Percentiles rank a stretch among this genome's conserved stretches.
Evolutionary conservation across 1,140 invertebrate genomes (phyloP).

Genomic region (Linepithema humile): DNA sequence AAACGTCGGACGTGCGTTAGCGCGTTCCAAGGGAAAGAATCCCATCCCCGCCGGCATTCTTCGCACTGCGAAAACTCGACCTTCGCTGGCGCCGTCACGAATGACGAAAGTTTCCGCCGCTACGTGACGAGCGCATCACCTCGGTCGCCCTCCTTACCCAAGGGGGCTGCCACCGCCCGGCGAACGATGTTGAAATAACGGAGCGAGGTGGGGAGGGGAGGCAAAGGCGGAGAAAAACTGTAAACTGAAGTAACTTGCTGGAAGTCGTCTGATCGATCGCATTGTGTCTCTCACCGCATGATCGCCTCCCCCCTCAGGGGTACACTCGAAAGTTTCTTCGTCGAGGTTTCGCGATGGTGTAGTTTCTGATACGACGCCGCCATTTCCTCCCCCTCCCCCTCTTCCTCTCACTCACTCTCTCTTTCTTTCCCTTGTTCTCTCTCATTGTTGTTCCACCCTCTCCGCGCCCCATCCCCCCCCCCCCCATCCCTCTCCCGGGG

Average conservation of each 20-base stretch:
- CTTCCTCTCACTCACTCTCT: neutral
- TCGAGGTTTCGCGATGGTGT: conserved; percentile 44
- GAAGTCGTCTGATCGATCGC: conserved; percentile 55
- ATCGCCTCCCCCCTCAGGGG: conserved; percentile 29
- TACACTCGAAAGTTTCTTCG: conserved; percentile 56
- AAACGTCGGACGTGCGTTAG: conserved; percentile 32
- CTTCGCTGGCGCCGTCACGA: conserved; percentile 55
- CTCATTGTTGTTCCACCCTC: neutral
- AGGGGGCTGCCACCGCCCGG: neutral
- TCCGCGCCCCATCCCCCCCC: neutral
- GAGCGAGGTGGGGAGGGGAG: no score
- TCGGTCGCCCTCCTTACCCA: neutral
- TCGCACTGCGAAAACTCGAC: conserved; percentile 43
- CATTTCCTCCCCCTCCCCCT: conserved; percentile 4
- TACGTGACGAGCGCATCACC: conserved; percentile 43
- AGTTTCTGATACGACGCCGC: conserved; percentile 38
- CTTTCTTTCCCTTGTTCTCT: neutral
- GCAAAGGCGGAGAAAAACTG: conserved; percentile 53
- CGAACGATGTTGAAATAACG: conserved; percentile 47
- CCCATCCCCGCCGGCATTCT: neutral
- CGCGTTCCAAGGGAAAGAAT: conserved; percentile 4
- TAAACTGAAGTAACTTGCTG: conserved; percentile 54
- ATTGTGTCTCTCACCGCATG: conserved; percentile 55
- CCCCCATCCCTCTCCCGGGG: neutral
- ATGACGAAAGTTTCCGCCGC: conserved; percentile 55